Evolutionary conservation across 2,797 vertebrate genomes (phyloP), one percentile per base, ranked within the genome.

Genomic region (Danio choprae): DNA sequence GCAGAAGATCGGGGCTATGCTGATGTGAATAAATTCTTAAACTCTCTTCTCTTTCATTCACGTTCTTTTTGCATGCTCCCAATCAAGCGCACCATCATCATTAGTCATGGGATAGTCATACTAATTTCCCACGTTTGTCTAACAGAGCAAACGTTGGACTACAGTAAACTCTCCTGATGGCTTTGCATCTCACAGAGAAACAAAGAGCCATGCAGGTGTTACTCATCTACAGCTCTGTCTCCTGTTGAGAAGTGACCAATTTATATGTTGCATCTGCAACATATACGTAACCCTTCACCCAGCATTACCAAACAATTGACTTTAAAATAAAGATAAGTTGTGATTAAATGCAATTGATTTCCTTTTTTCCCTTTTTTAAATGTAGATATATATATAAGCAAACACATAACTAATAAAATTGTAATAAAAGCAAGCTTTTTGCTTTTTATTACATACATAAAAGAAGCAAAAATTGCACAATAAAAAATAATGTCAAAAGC

Each of bases 61-160:
- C 13, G 44, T 5, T 62, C 18, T 44, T 58, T 46, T 59, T 44
- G 53, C 63, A 71, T 72, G 69, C 69, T 72, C 7, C 18, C 55
- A 64, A 18, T 73, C 55, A 79, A 53, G 20, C 63, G 18, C 51
- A 53, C 3, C 56, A 69, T 40, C 7, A 50, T 87, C 67, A 91
- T 94, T 94, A 93, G 92, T 94, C 60, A 81, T 86, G 87, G 88
- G 91, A 81, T 88, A 87, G 83, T 91, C 89, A 91, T 60, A 84
- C 89, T 93, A 91, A 87, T 86, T 89, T 65, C 84, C 88, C 89
- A 94, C 92, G 91, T 93, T 95, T 95, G 93, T 93, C 84, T 79
- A 10, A 74, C 89, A 77, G 79, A 92, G 90, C 93, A 94, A 95
- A 92, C 91, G 92, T 92, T 92, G 82, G 92, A 94, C 94, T 94